These are phyloP conservation scores for Ectropis grisescens DNA, from an alignment of 1,140 invertebrate species.

Conservation along the genomic window DNA sequence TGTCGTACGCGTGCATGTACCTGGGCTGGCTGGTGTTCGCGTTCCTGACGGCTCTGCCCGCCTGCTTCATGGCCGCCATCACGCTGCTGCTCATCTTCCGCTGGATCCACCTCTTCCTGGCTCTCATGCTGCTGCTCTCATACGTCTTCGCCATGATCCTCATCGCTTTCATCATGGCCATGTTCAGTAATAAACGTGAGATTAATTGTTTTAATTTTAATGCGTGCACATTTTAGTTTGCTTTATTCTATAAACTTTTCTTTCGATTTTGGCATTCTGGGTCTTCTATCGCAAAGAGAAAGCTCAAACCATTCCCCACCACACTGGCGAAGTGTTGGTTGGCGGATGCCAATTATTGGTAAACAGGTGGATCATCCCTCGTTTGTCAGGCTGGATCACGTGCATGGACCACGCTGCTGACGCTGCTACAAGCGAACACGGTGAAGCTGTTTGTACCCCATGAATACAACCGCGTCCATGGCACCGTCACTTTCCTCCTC, in stretches of 20 bases:
- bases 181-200: conserved; percentile 45
- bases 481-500: no score
- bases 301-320: no score
- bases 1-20: conserved; percentile 35
- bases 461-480: conserved; percentile 28
- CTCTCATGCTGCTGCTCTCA: conserved; percentile 25
- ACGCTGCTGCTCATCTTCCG: conserved; percentile 44
- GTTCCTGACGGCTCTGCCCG: conserved; percentile 34
- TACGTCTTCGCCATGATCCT: conserved; percentile 43
- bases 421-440: conserved; percentile 40
- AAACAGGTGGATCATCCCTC: no score
- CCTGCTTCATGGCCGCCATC: conserved; percentile 30
- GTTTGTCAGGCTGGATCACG: conserved; percentile 29
- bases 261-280: neutral
- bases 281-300: no score
- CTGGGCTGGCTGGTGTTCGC: conserved; percentile 39
- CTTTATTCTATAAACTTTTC: neutral
- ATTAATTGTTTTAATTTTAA: conserved; percentile 1
- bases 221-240: neutral
- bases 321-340: no score
- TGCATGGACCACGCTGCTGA: conserved; percentile 40
- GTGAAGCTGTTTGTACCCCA: conserved; percentile 44
- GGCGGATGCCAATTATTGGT: no score
- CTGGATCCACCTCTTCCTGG: conserved; percentile 40
- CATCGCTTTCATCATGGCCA: conserved; percentile 40